Evolutionary conservation across 2,888 invertebrate species (phyloP), one percentile per base, ranked within the genome.

Genomic region (Drosophila imparisetae): DNA sequence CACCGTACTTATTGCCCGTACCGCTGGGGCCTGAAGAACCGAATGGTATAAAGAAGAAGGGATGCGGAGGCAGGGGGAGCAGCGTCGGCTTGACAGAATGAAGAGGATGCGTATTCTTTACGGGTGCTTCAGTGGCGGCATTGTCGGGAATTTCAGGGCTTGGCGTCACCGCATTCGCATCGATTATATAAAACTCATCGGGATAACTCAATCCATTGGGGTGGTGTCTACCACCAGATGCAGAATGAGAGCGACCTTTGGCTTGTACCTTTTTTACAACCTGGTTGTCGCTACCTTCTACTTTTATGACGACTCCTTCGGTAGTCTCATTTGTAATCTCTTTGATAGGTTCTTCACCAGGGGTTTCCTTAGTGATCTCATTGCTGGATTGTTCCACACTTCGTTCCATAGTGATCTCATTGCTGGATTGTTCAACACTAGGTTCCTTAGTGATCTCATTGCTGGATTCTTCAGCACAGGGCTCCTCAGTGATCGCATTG

Each of bases 21-120:
- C 60, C 42, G 29, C 10, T 49, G 2, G 64, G 32, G 13, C 38
- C 53, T 10, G 57, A 58, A 11, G 57, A 61, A 8, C 34, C 21
- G 10, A 13, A 36, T 1, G 75, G 50, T 42, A 4, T 1, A 40
- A 54, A 10, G 5, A 74, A 58, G 8, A 60, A 7, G 0, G 65
- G 67, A 10, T 38, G 62, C 5, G 52, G 59, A 1, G 42, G 68
- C 34, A 78, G 21, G 0, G 78, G 66, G 10, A 71, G 55, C 6
- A 67, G 30, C 3, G 75, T 13, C 3, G 77, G 79, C 52, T 75
- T 79, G 10, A 59, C 10, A 40, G 72, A 66, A n/a, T 60, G 34
- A 38, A 49, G 48, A 42, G 11, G 8, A 8, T 36, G 13, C 1
- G 29, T 38, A 1, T 13, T 66, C 27, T 32, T 49, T 11, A 30